Conservation (phyloP, 2,113 vertebrate genomes). For the Calypte anna region DNA sequence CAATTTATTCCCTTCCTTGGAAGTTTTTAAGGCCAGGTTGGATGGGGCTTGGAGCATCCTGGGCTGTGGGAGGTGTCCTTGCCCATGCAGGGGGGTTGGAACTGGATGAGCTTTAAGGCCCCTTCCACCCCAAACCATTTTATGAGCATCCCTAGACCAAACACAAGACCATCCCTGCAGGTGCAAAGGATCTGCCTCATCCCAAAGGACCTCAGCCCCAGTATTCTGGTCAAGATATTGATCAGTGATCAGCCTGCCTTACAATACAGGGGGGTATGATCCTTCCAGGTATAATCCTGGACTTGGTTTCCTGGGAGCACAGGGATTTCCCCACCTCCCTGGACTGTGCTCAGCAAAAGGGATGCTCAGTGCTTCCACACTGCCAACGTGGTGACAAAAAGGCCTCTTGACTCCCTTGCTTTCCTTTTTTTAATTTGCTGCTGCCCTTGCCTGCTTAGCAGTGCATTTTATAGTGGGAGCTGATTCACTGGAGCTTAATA, state of each 20-base stretch:
- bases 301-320: not conserved
- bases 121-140: too few species aligned
- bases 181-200: not conserved
- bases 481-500: slow-evolving; percentile 46
- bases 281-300: not conserved
- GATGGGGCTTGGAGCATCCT: too few species aligned
- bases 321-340: not conserved
- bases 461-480: slow-evolving; percentile 18
- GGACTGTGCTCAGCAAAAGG: not conserved
- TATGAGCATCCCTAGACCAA: not conserved
- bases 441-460: not conserved
- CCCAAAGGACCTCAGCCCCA: not conserved
- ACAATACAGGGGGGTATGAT: not conserved
- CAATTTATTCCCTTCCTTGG: not conserved
- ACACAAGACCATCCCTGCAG: fast-evolving
- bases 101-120: too few species aligned
- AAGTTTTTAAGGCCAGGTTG: too few species aligned
- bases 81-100: too few species aligned
- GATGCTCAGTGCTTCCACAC: not conserved
- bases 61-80: too few species aligned
- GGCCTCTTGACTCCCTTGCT: not conserved
- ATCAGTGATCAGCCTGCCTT: not conserved
- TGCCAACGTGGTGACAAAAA: not conserved
- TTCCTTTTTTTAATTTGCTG: not conserved
- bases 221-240: not conserved